Conservation (phyloP, 2,888 invertebrate species). For the Aplocera efformata region DNA sequence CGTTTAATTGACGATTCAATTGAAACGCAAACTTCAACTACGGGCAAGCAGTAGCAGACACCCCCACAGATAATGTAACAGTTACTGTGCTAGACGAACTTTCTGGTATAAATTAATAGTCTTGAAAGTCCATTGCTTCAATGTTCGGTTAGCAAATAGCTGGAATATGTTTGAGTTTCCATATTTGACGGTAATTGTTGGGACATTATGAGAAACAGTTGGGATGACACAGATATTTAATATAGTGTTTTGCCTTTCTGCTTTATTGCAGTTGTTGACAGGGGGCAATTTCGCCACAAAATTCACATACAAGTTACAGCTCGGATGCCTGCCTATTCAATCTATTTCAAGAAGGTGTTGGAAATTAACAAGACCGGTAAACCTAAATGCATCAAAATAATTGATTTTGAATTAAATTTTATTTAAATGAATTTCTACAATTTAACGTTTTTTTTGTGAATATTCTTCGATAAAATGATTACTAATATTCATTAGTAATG, state of each 20-base stretch:
- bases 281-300: too few relatives aligned
- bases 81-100: constrained; percentile 6
- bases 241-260: background rate
- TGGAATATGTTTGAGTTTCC: constrained; percentile 13
- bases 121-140: constrained; percentile 12
- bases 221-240: background rate
- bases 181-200: background rate
- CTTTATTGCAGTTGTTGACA: too few relatives aligned
- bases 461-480: too few relatives aligned
- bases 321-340: too few relatives aligned
- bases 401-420: too few relatives aligned
- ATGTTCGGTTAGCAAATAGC: constrained; percentile 11
- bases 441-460: too few relatives aligned
- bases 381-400: too few relatives aligned
- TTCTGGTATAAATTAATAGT: constrained; percentile 13
- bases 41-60: constrained; percentile 7
- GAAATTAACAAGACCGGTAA: too few relatives aligned
- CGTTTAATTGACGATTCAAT: constrained; percentile 54
- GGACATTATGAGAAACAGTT: background rate
- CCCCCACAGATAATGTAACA: background rate
- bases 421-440: too few relatives aligned
- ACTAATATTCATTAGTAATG: too few relatives aligned
- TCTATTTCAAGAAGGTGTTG: too few relatives aligned
- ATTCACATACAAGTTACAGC: too few relatives aligned
- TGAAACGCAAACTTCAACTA: constrained; percentile 42